phyloP scores from a whole-genome alignment of 1,140 invertebrate species.

The Pogonognathellus flavescens region DNA sequence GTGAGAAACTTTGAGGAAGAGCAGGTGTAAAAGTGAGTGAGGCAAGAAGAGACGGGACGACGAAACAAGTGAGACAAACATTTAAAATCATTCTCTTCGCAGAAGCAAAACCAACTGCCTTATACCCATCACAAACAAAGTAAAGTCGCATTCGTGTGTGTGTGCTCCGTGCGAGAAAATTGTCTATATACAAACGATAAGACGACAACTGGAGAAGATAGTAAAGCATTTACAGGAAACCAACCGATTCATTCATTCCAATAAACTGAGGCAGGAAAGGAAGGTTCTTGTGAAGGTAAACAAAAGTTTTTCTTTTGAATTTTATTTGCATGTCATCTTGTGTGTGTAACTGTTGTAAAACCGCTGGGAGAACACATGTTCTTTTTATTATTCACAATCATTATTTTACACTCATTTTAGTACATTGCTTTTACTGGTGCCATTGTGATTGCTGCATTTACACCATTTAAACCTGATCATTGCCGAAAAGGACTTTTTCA shows the following conservation, averaged over 20 bases:
- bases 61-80: conserved; percentile 14
- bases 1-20: conserved; percentile 15
- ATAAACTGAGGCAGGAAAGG: neutral
- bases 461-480: neutral
- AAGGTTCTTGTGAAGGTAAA: neutral
- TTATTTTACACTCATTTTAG: neutral
- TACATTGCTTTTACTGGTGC: neutral
- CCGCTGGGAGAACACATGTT: neutral
- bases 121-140: neutral
- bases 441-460: conserved; percentile 6
- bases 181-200: neutral
- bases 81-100: neutral
- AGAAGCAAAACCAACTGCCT: neutral
- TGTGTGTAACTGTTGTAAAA: neutral
- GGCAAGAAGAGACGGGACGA: conserved; percentile 12
- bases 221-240: too few species aligned
- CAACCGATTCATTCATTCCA: neutral
- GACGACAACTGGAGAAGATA: neutral
- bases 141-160: too few species aligned
- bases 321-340: conserved; percentile 13
- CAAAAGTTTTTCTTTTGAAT: neutral
- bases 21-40: conserved; percentile 39
- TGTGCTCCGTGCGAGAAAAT: neutral
- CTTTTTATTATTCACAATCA: neutral
- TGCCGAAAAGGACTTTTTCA: conserved; percentile 13